Conservation (phyloP, 2,113 vertebrate species). For the Paratilapia polleni region DNA sequence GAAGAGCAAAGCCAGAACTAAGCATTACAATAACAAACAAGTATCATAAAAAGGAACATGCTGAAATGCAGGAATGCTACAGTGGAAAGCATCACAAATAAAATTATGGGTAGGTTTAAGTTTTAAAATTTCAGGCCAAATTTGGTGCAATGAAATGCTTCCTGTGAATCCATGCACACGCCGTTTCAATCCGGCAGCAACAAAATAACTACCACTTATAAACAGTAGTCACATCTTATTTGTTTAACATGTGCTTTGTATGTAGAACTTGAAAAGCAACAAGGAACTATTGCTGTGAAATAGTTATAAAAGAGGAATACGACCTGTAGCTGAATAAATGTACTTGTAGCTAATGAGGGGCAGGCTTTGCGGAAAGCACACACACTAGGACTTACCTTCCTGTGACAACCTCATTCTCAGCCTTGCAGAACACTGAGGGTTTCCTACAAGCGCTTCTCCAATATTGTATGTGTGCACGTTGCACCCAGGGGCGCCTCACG, state of each 20-base stretch:
- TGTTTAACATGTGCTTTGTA: not conserved
- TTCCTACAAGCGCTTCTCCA: slow-evolving; percentile 11
- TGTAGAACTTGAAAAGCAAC: not conserved
- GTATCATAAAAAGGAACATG: not conserved
- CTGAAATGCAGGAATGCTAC: not conserved
- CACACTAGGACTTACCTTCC: slow-evolving; percentile 18
- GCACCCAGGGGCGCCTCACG: slow-evolving; percentile 25
- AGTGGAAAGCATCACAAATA: not conserved
- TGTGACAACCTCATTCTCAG: slow-evolving; percentile 45
- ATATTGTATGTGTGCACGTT: slow-evolving; percentile 19
- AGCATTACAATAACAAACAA: not conserved
- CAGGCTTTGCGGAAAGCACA: slow-evolving; percentile 11
- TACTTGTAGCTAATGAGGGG: slow-evolving; percentile 15
- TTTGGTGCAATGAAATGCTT: not conserved
- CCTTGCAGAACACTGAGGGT: slow-evolving; percentile 46
- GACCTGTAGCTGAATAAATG: not conserved
- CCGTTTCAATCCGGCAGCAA: not conserved
- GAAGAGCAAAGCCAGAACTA: not conserved
- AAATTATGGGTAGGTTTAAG: not conserved
- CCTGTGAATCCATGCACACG: not conserved
- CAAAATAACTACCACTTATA: not conserved
- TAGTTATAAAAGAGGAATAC: slow-evolving; percentile 1
- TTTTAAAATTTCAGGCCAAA: not conserved
- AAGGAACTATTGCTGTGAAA: not conserved
- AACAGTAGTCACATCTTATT: not conserved